Percentiles rank a stretch among this genome's conserved stretches.
Conservation (phyloP, 2,797 vertebrate species). For the Nannoperca australis region DNA sequence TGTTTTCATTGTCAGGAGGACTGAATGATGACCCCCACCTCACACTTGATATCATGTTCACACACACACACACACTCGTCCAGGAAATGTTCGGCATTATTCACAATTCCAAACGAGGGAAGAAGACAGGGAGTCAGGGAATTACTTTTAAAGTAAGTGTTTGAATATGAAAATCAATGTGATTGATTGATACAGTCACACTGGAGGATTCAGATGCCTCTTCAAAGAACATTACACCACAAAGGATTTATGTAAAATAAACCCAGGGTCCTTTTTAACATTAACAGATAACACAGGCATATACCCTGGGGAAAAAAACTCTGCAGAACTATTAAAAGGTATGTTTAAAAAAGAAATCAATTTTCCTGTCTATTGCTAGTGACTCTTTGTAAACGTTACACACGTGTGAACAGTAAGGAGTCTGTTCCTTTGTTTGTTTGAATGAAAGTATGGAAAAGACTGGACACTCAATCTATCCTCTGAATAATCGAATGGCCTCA, state of each 20-base stretch:
- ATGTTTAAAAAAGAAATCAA: not conserved
- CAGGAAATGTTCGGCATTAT: constrained; percentile 42
- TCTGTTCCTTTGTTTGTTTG: constrained; percentile 26
- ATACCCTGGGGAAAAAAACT: constrained; percentile 9
- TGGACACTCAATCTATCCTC: constrained; percentile 23
- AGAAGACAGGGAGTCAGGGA: constrained; percentile 4
- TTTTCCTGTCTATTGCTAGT: constrained; percentile 5
- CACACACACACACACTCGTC: constrained; percentile 9
- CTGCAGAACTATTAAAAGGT: not conserved
- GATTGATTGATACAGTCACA: constrained; percentile 33
- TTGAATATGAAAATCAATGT: constrained; percentile 49
- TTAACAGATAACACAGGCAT: constrained; percentile 48
- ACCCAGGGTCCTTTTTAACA: constrained; percentile 26
- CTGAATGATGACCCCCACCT: constrained; percentile 65
- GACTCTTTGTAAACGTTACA: constrained; percentile 13
- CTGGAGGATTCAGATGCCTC: constrained; percentile 25
- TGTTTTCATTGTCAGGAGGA: constrained; percentile 65
- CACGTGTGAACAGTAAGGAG: constrained; percentile 1
- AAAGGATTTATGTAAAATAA: constrained; percentile 50
- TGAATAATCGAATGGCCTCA: not conserved
- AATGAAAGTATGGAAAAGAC: constrained; percentile 14
- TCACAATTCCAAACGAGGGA: constrained; percentile 33
- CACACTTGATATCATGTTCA: constrained; percentile 47
- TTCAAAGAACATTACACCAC: constrained; percentile 46
- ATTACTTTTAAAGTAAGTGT: constrained; percentile 32